Evolutionary conservation across 2,797 vertebrate genomes (phyloP), one percentile per base, ranked within the genome.

Genomic region (Trachurus trachurus): DNA sequence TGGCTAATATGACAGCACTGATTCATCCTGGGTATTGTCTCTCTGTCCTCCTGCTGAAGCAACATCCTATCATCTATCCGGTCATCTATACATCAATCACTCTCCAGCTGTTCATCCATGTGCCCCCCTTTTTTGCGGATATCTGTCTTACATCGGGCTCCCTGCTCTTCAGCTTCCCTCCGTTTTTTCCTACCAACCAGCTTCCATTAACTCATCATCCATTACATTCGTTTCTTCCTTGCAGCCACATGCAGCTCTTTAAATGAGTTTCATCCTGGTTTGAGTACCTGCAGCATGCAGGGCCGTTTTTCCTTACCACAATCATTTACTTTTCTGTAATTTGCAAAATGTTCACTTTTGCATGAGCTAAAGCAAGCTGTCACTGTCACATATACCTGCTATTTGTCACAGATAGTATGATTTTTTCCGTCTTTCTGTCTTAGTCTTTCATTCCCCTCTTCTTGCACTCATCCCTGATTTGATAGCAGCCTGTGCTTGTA

Each of bases 401-500:
- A 63, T 84, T 29, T 45, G 62, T 75, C n/a, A 58, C 66, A 61
- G 17, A 62, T 86, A 71, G 63, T 21, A 72, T 53, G 8, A 53
- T 74, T 60, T 56, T 16, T 3, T 15, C 5, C 17, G 2, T 74
- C n/a, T 62, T 61, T 79, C 21, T 34, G 37, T 59, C 52, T 56
- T 19, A 49, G 37, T 65, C 52, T 74, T 44, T 85, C 62, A 47
- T 62, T 87, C 64, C 39, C 70, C 78, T 69, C 42, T 85, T 83
- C 71, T 79, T 72, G 68, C 73, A 75, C 58, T 88, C 78, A 77
- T 92, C 82, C 75, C 80, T 86, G 88, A 89, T 93, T 91, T 93
- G 92, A 93, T 93, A 92, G 90, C 82, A 95, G 90, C 91, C 86
- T 91, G 75, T 89, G 88, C 93, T 92, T 92, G 93, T 94, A 92